These are phyloP conservation scores for Aphelocoma californica DNA, from an alignment of 2,797 vertebrate species.

Conservation along the genomic window DNA sequence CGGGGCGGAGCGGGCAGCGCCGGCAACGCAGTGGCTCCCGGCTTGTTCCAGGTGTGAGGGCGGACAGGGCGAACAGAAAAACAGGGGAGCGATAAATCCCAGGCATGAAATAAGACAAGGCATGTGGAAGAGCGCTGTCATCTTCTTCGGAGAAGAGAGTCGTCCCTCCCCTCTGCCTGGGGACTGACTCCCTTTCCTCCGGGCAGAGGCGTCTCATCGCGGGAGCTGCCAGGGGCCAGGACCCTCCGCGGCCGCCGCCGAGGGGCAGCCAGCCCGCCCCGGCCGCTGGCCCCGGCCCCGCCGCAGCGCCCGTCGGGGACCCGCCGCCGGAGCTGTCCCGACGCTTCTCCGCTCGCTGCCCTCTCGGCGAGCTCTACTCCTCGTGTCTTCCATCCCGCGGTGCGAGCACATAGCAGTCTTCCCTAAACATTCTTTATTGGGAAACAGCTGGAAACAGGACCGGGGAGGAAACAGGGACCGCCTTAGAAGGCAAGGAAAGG, in stretches of 20 bases:
- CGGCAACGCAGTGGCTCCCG: neutral
- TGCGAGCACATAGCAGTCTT: neutral
- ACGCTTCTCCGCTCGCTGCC: rapidly evolving
- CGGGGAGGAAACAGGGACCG: neutral
- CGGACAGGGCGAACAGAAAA: neutral
- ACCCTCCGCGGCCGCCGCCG: neutral
- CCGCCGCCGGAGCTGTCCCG: neutral
- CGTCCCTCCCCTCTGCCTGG: neutral
- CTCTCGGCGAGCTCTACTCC: neutral
- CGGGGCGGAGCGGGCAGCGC: neutral
- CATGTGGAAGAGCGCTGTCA: neutral
- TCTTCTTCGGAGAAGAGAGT: neutral
- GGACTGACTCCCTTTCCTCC: neutral
- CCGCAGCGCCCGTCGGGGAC: neutral
- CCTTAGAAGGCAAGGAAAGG: neutral
- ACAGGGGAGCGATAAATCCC: neutral
- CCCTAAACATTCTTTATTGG: neutral
- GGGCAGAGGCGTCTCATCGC: neutral
- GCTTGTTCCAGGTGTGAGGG: neutral
- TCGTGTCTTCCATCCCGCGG: neutral
- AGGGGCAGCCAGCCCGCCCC: rapidly evolving
- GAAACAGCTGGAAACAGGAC: neutral
- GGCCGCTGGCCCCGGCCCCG: neutral
- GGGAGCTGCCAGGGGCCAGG: neutral
- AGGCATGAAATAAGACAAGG: neutral